Evolutionary conservation across 2,797 vertebrate genomes (phyloP).

Genomic region (Eupleurogrammus muticus): DNA sequence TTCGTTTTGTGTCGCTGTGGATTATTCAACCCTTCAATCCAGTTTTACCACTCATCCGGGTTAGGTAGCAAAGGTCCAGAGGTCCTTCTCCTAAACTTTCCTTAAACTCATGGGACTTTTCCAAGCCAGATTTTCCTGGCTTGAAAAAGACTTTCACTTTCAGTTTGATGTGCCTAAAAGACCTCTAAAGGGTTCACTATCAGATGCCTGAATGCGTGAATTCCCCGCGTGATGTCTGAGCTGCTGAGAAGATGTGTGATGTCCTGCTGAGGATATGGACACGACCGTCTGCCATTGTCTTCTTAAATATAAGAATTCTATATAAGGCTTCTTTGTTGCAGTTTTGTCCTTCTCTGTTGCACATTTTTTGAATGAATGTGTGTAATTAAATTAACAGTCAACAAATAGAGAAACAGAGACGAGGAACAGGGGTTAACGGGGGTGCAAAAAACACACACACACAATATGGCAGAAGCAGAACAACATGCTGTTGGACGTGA

Average conservation of each 20-base stretch:
- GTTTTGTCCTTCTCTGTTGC: neutral
- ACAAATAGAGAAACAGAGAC: neutral
- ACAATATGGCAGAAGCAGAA: conserved; percentile 32
- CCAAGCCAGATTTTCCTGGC: neutral
- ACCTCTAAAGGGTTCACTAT: conserved; percentile 1
- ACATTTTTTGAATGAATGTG: neutral
- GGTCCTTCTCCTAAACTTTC: neutral
- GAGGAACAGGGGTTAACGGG: neutral
- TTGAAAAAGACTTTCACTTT: too few species aligned
- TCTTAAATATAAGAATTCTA: too few species aligned
- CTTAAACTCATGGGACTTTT: neutral
- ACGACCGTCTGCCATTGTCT: neutral
- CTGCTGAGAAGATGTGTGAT: neutral
- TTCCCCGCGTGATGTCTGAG: conserved; percentile 2
- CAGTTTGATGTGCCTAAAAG: conserved; percentile 1
- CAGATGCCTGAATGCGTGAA: neutral
- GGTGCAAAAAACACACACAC: neutral
- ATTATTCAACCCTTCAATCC: neutral
- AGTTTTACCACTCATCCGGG: neutral
- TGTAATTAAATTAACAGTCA: neutral
- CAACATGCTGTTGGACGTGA: conserved; percentile 36
- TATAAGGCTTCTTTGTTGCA: neutral
- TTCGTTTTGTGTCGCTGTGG: neutral
- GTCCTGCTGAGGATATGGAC: neutral
- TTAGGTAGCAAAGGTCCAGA: neutral